Evolutionary conservation across 2,113 vertebrate species (phyloP), one percentile per base, ranked within the genome.

Genomic region (Scopus umbretta): DNA sequence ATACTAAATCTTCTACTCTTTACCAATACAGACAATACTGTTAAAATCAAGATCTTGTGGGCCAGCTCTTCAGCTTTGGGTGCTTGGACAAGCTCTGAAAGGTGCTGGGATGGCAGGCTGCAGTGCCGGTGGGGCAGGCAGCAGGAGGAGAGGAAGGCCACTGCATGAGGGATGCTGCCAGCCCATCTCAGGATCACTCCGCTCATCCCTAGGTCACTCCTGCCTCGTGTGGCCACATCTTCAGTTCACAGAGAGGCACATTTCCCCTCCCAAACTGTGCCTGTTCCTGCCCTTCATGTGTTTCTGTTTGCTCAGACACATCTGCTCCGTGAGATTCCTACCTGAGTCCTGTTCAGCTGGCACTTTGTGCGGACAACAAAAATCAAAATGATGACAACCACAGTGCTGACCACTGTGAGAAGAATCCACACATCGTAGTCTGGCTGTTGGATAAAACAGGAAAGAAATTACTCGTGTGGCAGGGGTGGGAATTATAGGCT

Each of bases 401-500:
- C 98, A 6, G 98, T 99, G 88, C 99, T 98, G 93, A 99, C 98
- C 70, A 99, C 98, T 0, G 99, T 99, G 96, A 99, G 98, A 86
- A 99, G 98, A 95, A 99, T 99, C 88, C 99, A 99, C 71, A 99
- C 98, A 1, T 99, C 99, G 6, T 99, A 99, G 95, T 99, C 98
- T 81, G 98, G 98, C 99, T 99, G 98, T 49, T 61, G 92, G 76
- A 81, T 32, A 85, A 86, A 96, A 94, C 42, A 90, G 42, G 87
- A 82, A 71, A 90, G 72, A 45, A 82, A 42, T 91, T 30, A 82
- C 23, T 55, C 45, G n/a, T 16, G 34, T 73, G 62, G 42, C 30
- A 50, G 27, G 9, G 22, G 10, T 58, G 49, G 52, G 56, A 80
- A 50, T 32, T 11, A 52, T 30, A 90, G 66, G 45, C 25, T 18